phyloP scores from a whole-genome alignment of 2,888 invertebrate genomes.

The Capitulum mitella region DNA sequence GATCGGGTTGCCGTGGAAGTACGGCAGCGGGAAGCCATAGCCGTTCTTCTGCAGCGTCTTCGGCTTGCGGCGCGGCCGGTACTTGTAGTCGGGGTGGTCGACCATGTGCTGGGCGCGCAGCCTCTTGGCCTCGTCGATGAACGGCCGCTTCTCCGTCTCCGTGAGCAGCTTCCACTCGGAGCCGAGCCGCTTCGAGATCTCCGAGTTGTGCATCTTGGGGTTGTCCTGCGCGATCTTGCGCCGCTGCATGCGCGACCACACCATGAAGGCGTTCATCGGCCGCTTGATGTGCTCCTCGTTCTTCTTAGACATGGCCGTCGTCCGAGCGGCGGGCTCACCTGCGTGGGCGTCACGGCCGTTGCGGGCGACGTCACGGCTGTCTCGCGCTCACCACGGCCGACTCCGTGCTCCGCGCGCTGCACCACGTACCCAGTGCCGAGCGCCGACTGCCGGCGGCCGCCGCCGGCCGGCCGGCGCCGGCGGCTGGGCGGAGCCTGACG shows the following conservation, averaged over 20 bases:
- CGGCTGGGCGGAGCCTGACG: constrained; percentile 4
- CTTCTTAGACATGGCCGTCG: constrained; percentile 47
- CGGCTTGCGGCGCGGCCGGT: constrained; percentile 59
- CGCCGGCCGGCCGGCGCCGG: neutral
- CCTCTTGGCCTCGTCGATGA: constrained; percentile 90
- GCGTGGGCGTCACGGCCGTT: no score
- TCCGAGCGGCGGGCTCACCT: constrained; percentile 13
- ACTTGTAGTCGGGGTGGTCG: constrained; percentile 86
- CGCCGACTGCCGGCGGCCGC: neutral
- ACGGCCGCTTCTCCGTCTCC: constrained; percentile 81
- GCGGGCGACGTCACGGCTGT: neutral
- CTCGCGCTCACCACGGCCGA: neutral
- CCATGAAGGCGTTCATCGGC: constrained; percentile 94
- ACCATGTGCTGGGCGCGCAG: constrained; percentile 80
- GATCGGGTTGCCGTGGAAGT: constrained; percentile 43
- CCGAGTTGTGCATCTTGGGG: constrained; percentile 96
- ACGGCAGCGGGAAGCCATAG: constrained; percentile 85
- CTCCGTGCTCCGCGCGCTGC: neutral
- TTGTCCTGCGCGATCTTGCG: constrained; percentile 91
- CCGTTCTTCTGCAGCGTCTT: constrained; percentile 61
- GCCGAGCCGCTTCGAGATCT: constrained; percentile 80
- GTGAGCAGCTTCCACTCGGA: constrained; percentile 87
- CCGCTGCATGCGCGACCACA: constrained; percentile 81
- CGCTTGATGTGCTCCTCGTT: constrained; percentile 83
- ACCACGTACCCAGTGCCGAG: neutral